Evolutionary conservation across 2,113 vertebrate genomes (phyloP), one percentile per base, ranked within the genome.

Genomic region (Sylvietta virens): DNA sequence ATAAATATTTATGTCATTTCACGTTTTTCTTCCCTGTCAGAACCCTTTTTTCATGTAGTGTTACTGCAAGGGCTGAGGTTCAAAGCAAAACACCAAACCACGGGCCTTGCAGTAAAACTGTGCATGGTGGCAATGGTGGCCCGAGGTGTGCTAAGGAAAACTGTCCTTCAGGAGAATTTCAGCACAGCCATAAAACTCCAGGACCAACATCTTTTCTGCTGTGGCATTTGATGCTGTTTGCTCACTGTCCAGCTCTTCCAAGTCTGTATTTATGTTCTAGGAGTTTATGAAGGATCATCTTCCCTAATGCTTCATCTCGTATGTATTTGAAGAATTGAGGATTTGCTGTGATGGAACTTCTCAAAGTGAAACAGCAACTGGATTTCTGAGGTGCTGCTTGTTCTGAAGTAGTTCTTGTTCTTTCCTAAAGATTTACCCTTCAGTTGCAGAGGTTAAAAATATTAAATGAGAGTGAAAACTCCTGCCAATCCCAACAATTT

Each of bases 91-190:
- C 23, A 37, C 20, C 50, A 50, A 37, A 26, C 18, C 13, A 0
- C 17, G 47, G 42, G 20, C 56, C 42, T 66, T n/a, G 51, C 11
- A 50, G 10, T n/a, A 23, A 67, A 81, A 74, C 28, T 50, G 23
- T 12, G 17, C n/a, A 0, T 11, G n/a, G 61, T 62, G 74, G 22
- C n/a, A 18, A 2, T 3, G 27, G 6, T 1, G 16, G 33, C 7
- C 12, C n/a, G 24, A 24, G 48, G 14, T 19, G 37, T 24, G 5
- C 24, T 35, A 33, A 61, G 2, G 9, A 78, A 51, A 89, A 57
- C 6, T 51, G 11, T 19, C 27, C 37, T 65, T 61, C 15, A 44
- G 40, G 35, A 87, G 19, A 19, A 17, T 56, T 65, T 69, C 26
- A 72, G 44, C 28, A 23, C 22, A 60, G 17, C 13, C 22, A 33